These are phyloP conservation scores for Brachyalestes nurse DNA, from an alignment of 2,797 vertebrate genomes.

Conservation along the genomic window DNA sequence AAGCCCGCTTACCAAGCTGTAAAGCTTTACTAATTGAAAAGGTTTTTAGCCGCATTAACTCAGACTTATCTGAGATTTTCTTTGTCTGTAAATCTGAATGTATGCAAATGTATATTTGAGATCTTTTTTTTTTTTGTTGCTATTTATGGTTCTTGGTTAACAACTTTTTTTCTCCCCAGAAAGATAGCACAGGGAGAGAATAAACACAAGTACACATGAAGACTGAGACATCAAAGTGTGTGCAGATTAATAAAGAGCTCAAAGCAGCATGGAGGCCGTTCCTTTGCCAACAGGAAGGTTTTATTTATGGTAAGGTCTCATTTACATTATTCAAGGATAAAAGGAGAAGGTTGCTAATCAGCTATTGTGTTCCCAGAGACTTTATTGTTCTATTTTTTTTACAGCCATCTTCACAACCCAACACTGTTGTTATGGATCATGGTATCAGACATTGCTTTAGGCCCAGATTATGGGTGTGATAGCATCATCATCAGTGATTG, in stretches of 20 bases:
- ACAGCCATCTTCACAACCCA: slow-evolving; percentile 62
- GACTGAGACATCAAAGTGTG: slow-evolving; percentile 73
- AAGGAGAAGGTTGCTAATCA: slow-evolving; percentile 70
- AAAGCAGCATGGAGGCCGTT: slow-evolving; percentile 54
- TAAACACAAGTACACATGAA: slow-evolving; percentile 51
- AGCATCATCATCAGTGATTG: slow-evolving; percentile 59
- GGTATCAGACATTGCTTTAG: slow-evolving; percentile 56
- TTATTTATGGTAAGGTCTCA: slow-evolving; percentile 45
- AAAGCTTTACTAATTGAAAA: slow-evolving; percentile 8
- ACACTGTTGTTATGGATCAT: slow-evolving; percentile 51
- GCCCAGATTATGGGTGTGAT: slow-evolving; percentile 61
- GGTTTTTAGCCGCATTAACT: slow-evolving; percentile 16
- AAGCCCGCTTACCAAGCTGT: neutral
- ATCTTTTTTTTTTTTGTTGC: neutral
- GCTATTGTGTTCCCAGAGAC: slow-evolving; percentile 67
- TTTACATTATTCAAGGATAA: slow-evolving; percentile 75
- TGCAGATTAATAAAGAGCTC: slow-evolving; percentile 59
- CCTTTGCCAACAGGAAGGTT: slow-evolving; percentile 51
- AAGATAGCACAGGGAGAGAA: slow-evolving; percentile 27
- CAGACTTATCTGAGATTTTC: slow-evolving; percentile 7
- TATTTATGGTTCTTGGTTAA: slow-evolving; percentile 50
- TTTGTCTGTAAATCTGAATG: slow-evolving; percentile 32
- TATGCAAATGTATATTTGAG: slow-evolving; percentile 31
- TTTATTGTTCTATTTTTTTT: slow-evolving; percentile 38
- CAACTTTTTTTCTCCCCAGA: slow-evolving; percentile 32